A percentile compares a stretch with the other conserved stretches of the same genome.
Conservation (phyloP, 2,888 invertebrate genomes). For the Drosophila lutescens region DNA sequence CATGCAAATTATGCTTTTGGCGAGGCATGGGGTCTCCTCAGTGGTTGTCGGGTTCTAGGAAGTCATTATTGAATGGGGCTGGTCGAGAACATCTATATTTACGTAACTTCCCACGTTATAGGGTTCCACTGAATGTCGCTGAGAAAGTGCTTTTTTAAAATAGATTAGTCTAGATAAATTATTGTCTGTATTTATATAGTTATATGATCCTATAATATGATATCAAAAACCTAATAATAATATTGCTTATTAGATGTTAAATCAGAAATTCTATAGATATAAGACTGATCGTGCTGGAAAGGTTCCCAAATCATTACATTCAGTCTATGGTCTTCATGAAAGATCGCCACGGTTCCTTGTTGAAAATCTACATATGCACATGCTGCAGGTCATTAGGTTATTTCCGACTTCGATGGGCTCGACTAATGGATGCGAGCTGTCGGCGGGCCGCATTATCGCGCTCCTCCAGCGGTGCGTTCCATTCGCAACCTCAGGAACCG, state of each 20-base stretch:
- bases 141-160: too few species aligned
- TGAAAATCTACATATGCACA: neutral
- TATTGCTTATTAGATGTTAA: too few species aligned
- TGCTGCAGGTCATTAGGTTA: slow-evolving; percentile 1
- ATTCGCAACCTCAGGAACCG: slow-evolving; percentile 21
- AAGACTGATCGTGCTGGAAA: too few species aligned
- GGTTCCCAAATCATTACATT: too few species aligned
- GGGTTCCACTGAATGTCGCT: neutral
- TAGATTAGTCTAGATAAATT: too few species aligned
- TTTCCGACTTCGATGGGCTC: slow-evolving; percentile 14
- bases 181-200: too few species aligned
- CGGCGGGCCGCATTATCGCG: slow-evolving; percentile 61
- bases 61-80: slow-evolving; percentile 16
- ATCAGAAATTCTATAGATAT: too few species aligned
- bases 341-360: neutral
- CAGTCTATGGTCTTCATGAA: neutral
- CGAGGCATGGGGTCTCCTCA: neutral
- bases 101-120: slow-evolving; percentile 8
- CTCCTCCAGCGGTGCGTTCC: slow-evolving; percentile 50
- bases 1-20: slow-evolving; percentile 43
- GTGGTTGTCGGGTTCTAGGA: slow-evolving; percentile 24
- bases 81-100: slow-evolving; percentile 34
- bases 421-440: slow-evolving; percentile 39
- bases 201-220: too few species aligned
- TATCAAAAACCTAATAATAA: too few species aligned